These are phyloP conservation scores for Semicossyphus pulcher DNA, from an alignment of 2,113 vertebrate genomes.

Conservation along the genomic window DNA sequence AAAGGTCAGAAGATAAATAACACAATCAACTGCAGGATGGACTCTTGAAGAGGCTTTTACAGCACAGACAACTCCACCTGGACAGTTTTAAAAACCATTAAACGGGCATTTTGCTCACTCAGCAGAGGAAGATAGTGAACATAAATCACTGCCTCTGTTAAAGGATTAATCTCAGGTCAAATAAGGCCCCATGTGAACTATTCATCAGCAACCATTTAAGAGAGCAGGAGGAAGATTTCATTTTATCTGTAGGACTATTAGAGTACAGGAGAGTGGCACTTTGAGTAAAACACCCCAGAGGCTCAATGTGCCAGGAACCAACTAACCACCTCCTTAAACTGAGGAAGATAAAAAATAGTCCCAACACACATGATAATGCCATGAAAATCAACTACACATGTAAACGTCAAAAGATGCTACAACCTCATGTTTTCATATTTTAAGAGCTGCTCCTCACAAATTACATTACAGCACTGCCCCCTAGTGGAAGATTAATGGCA, in stretches of 20 bases:
- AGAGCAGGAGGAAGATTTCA: constrained; percentile 25
- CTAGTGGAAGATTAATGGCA: constrained; percentile 33
- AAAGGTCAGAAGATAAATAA: constrained; percentile 47
- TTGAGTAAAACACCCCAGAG: background rate
- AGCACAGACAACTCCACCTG: constrained; percentile 46
- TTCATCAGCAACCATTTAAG: constrained; percentile 47
- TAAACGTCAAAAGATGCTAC: background rate
- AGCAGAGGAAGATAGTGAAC: constrained; percentile 49
- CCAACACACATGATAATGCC: background rate
- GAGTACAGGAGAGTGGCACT: constrained; percentile 9
- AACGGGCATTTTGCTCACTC: constrained; percentile 59
- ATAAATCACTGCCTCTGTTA: constrained; percentile 60
- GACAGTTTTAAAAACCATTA: constrained; percentile 61
- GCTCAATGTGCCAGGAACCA: background rate
- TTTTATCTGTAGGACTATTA: constrained; percentile 3
- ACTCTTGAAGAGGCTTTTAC: constrained; percentile 29
- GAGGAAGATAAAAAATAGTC: background rate
- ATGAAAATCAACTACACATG: constrained; percentile 13
- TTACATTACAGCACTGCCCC: constrained; percentile 32
- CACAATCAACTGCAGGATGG: constrained; percentile 27
- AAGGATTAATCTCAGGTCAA: constrained; percentile 63
- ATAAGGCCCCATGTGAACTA: constrained; percentile 31
- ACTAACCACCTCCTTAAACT: background rate
- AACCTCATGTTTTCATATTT: background rate
- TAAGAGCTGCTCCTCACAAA: background rate